Conservation (phyloP, 1,140 invertebrate genomes). For the Oncopeltus fasciatus region DNA sequence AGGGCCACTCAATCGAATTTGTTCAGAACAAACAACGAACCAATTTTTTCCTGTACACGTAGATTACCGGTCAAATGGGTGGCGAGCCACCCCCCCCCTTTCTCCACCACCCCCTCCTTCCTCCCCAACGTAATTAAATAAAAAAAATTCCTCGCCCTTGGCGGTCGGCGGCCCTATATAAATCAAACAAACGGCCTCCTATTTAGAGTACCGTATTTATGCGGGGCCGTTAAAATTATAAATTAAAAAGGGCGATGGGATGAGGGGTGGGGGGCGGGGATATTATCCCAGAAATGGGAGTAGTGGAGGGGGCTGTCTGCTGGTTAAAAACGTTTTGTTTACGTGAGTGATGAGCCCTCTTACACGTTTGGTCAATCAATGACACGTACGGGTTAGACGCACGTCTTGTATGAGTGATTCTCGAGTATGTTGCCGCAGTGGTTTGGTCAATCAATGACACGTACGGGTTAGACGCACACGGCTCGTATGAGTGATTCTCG, state of each 20-base stretch:
- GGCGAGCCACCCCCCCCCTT: not conserved
- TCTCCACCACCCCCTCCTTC: not conserved
- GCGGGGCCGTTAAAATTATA: constrained; percentile 2
- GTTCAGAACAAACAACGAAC: constrained; percentile 9
- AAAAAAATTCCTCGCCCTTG: not conserved
- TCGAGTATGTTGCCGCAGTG: no score
- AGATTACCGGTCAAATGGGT: constrained; percentile 7
- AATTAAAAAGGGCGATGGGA: not conserved
- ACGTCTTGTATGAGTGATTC: not conserved
- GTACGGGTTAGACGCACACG: no score
- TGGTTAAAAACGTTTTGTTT: not conserved
- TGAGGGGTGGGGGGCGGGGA: not conserved
- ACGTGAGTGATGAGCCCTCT: not conserved
- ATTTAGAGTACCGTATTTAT: constrained; percentile 1
- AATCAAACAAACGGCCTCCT: constrained; percentile 4
- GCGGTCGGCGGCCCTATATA: not conserved
- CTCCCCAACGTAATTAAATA: not conserved
- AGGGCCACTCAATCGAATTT: constrained; percentile 7
- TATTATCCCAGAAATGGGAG: not conserved
- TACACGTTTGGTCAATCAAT: not conserved
- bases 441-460: not conserved
- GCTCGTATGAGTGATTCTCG: not conserved
- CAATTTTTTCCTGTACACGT: constrained; percentile 7
- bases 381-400: no score
- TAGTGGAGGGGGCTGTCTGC: not conserved